Percentiles rank a stretch among this genome's conserved stretches.
Evolutionary conservation across 2,888 invertebrate species (phyloP).

Genomic region (Thelaira solivaga): DNA sequence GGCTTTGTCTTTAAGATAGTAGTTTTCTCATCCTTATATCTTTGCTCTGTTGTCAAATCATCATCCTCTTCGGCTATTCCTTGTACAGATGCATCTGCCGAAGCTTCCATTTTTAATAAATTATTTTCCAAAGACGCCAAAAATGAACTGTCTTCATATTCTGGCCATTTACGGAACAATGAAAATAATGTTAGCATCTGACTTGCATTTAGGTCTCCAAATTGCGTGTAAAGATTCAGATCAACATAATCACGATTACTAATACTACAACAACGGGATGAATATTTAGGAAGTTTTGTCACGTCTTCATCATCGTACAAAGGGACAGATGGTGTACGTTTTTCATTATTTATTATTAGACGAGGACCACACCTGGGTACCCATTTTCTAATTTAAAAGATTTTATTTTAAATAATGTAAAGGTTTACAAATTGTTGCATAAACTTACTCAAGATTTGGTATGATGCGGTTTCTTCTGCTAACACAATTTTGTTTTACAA

Average conservation of each 20-base stretch:
- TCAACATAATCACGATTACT: constrained; percentile 74
- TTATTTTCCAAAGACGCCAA: constrained; percentile 82
- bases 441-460: constrained; percentile 84
- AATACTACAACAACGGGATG: constrained; percentile 70
- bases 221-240: constrained; percentile 84
- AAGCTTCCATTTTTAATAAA: constrained; percentile 78
- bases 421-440: background rate
- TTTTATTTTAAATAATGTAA: background rate
- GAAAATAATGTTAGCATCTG: constrained; percentile 83
- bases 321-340: constrained; percentile 34
- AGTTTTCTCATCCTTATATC: constrained; percentile 49
- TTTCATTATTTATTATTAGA: constrained; percentile 77
- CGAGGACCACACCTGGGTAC: constrained; percentile 85
- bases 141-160: constrained; percentile 82
- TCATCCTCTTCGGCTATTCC: constrained; percentile 72
- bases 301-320: constrained; percentile 65
- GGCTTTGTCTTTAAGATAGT: constrained; percentile 2
- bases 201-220: constrained; percentile 82
- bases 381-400: constrained; percentile 80
- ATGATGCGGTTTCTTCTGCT: constrained; percentile 81
- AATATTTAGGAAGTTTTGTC: constrained; percentile 68
- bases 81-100: constrained; percentile 70
- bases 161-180: constrained; percentile 80
- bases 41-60: constrained; percentile 37
- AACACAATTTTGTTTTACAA: constrained; percentile 82